These are phyloP conservation scores for Loripinus fragilis DNA, from an alignment of 2,888 invertebrate genomes.

Conservation along the genomic window DNA sequence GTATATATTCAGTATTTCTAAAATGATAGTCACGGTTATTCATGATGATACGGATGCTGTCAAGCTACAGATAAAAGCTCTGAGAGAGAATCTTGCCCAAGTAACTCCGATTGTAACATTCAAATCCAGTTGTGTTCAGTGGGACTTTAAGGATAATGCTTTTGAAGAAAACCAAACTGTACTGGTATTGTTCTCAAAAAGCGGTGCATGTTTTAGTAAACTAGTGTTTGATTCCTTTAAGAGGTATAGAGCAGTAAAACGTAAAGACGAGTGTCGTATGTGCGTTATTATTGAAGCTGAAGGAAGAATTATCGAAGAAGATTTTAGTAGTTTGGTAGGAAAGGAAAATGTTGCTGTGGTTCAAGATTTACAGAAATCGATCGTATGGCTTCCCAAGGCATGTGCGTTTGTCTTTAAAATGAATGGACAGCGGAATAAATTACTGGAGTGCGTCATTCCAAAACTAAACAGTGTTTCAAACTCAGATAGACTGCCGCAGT, in stretches of 20 bases:
- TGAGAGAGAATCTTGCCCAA: background rate
- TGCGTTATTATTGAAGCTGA: slow-evolving; percentile 5
- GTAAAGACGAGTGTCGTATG: background rate
- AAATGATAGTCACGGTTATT: background rate
- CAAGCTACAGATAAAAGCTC: background rate
- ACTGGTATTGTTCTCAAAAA: background rate
- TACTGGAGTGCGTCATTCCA: background rate
- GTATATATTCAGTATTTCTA: too few species aligned
- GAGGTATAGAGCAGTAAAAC: background rate
- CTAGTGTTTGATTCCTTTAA: background rate
- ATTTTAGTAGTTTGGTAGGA: background rate
- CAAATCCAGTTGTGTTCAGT: background rate
- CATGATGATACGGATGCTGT: background rate
- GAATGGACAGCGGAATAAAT: background rate
- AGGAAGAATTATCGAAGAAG: background rate
- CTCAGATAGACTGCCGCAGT: background rate
- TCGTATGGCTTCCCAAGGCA: background rate
- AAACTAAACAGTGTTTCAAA: background rate
- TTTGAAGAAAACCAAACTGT: background rate
- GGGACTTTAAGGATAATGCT: background rate
- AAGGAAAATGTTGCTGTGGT: background rate
- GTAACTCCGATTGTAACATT: background rate
- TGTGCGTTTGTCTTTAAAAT: background rate
- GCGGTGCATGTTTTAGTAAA: background rate
- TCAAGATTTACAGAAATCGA: background rate